Percentiles rank a stretch among this genome's conserved stretches.
These are phyloP conservation scores for Lymantria dispar DNA, from an alignment of 2,888 invertebrate species.

Conservation along the genomic window DNA sequence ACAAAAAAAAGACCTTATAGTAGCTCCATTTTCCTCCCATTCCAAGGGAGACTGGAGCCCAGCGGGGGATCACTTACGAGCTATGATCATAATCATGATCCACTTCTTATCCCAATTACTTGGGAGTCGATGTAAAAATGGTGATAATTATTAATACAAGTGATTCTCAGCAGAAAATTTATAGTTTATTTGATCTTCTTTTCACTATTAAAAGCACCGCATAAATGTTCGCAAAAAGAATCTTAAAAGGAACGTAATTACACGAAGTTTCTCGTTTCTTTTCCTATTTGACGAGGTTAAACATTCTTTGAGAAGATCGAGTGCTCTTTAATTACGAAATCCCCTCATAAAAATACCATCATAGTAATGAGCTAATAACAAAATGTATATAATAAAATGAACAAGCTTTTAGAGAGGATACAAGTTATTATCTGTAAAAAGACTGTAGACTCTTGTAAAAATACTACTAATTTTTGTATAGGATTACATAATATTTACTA, in stretches of 20 bases:
- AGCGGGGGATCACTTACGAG: no score
- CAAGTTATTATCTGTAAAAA: no score
- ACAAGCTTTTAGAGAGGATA: not conserved
- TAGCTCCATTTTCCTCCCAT: no score
- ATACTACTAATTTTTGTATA: no score
- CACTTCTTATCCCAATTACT: no score
- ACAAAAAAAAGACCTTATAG: no score
- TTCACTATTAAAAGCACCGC: not conserved
- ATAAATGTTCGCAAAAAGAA: constrained; percentile 1
- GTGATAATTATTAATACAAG: no score
- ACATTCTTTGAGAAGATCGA: constrained; percentile 11
- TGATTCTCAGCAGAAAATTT: not conserved
- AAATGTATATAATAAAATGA: constrained; percentile 1
- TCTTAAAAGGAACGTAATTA: constrained; percentile 14
- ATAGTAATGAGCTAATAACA: constrained; percentile 1
- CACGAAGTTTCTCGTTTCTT: constrained; percentile 8
- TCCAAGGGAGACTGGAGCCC: no score
- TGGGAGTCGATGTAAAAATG: no score
- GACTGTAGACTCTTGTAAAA: no score
- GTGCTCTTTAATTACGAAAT: constrained; percentile 9
- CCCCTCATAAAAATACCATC: not conserved
- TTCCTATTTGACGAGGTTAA: constrained; percentile 12
- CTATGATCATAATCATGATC: no score
- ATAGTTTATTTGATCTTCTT: not conserved
- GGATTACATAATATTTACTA: no score